Percentiles rank a stretch among this genome's conserved stretches.
phyloP scores from a whole-genome alignment of 1,140 invertebrate species.

The Musca vetustissima region DNA sequence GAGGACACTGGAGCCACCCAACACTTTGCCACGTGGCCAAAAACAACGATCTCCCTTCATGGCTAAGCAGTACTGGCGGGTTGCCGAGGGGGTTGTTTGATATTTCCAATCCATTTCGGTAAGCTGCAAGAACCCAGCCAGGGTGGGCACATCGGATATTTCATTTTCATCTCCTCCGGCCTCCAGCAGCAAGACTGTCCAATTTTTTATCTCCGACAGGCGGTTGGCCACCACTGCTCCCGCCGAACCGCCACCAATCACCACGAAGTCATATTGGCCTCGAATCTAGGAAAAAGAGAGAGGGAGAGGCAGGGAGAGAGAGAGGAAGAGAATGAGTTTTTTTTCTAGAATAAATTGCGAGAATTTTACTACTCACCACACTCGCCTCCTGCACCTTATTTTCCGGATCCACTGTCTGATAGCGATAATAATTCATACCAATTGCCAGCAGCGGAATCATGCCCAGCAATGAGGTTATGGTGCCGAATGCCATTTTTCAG shows the following conservation, averaged over 20 bases:
- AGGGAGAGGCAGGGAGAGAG: no score
- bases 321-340: no score
- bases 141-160: slow-evolving; percentile 75
- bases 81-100: slow-evolving; percentile 78
- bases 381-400: slow-evolving; percentile 69
- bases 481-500: slow-evolving; percentile 54
- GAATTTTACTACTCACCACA: slow-evolving; percentile 73
- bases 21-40: slow-evolving; percentile 84
- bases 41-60: slow-evolving; percentile 83
- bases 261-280: slow-evolving; percentile 78
- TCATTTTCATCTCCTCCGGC: slow-evolving; percentile 82
- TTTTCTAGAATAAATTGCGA: no score
- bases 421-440: slow-evolving; percentile 78
- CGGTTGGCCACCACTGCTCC: slow-evolving; percentile 91
- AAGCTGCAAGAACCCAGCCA: slow-evolving; percentile 75
- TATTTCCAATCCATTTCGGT: slow-evolving; percentile 91
- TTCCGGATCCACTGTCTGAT: slow-evolving; percentile 80
- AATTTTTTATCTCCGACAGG: slow-evolving; percentile 76
- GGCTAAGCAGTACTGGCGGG: slow-evolving; percentile 75
- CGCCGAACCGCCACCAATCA: slow-evolving; percentile 89
- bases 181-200: slow-evolving; percentile 80
- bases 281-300: slow-evolving; percentile 62
- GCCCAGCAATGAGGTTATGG: slow-evolving; percentile 64
- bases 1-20: slow-evolving; percentile 91
- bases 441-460: slow-evolving; percentile 78